A percentile compares a stretch with the other conserved stretches of the same genome.
These are phyloP conservation scores for Rhynchomys soricoides DNA, from an alignment of 2,113 vertebrate species.

Conservation along the genomic window DNA sequence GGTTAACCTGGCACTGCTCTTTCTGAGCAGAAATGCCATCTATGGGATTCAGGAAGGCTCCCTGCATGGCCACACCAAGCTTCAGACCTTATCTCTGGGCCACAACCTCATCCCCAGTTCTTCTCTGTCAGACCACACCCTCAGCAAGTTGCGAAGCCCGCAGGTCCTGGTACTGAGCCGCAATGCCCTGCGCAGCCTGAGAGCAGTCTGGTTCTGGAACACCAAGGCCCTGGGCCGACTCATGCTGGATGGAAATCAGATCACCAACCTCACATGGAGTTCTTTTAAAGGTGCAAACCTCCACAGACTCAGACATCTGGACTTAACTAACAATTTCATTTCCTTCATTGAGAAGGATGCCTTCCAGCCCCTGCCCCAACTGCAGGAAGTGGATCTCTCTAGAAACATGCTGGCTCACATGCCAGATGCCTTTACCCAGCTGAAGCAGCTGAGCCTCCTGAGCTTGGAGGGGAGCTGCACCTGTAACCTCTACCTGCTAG, in stretches of 20 bases:
- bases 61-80: slow-evolving; percentile 83
- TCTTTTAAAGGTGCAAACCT: slow-evolving; percentile 84
- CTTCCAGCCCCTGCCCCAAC: slow-evolving; percentile 82
- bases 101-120: slow-evolving; percentile 87
- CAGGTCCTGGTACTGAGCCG: slow-evolving; percentile 85
- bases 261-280: slow-evolving; percentile 83
- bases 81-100: slow-evolving; percentile 86
- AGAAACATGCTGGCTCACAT: slow-evolving; percentile 86
- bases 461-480: slow-evolving; percentile 88
- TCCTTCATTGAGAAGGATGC: slow-evolving; percentile 82
- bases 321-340: slow-evolving; percentile 89
- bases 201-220: slow-evolving; percentile 84
- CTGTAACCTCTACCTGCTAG: slow-evolving; percentile 86
- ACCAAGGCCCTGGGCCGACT: slow-evolving; percentile 82
- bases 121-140: slow-evolving; percentile 82
- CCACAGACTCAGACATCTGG: slow-evolving; percentile 85
- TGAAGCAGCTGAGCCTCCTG: slow-evolving; percentile 85
- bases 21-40: slow-evolving; percentile 88
- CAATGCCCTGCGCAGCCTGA: slow-evolving; percentile 81
- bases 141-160: slow-evolving; percentile 84
- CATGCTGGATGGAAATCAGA: slow-evolving; percentile 87
- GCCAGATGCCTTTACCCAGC: slow-evolving; percentile 85
- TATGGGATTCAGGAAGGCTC: slow-evolving; percentile 79
- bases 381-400: slow-evolving; percentile 88
- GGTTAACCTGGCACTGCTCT: slow-evolving; percentile 86